Conservation (phyloP, 2,113 vertebrate genomes). For the Rhizomys pruinosus region DNA sequence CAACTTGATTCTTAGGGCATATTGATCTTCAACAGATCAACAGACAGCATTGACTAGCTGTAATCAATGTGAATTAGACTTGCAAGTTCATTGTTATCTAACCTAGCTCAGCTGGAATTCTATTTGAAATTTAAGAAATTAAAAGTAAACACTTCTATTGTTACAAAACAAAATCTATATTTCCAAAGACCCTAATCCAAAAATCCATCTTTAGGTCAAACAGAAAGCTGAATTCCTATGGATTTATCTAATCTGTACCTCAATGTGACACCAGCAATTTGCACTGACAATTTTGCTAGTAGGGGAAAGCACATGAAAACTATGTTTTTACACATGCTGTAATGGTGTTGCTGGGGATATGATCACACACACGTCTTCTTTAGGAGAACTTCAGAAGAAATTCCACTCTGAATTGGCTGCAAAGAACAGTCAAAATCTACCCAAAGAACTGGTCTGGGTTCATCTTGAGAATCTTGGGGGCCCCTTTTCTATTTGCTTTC, state of each 20-base stretch:
- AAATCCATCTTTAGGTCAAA: slow-evolving; percentile 7
- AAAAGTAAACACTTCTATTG: background rate
- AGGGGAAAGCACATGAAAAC: background rate
- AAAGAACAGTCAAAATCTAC: background rate
- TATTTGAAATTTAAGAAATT: slow-evolving; percentile 25
- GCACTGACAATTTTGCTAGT: background rate
- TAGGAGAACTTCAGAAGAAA: slow-evolving; percentile 23
- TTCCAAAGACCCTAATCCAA: slow-evolving; percentile 10
- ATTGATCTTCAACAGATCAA: no score
- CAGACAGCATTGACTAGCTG: background rate
- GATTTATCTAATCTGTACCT: background rate
- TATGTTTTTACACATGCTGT: background rate
- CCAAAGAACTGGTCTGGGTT: background rate
- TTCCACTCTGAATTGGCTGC: background rate
- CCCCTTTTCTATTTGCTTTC: background rate
- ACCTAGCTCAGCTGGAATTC: slow-evolving; percentile 18
- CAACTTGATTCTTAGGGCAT: no score
- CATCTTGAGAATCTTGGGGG: background rate
- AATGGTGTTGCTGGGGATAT: background rate
- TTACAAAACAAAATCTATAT: background rate
- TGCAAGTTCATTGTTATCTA: slow-evolving; percentile 7
- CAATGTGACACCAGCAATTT: background rate
- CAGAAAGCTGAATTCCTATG: background rate
- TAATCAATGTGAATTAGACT: slow-evolving; percentile 1
- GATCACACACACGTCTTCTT: background rate